A percentile compares a stretch with the other conserved stretches of the same genome.
Evolutionary conservation across 1,140 invertebrate species (phyloP).

Genomic region (Drosophila fuyamai): DNA sequence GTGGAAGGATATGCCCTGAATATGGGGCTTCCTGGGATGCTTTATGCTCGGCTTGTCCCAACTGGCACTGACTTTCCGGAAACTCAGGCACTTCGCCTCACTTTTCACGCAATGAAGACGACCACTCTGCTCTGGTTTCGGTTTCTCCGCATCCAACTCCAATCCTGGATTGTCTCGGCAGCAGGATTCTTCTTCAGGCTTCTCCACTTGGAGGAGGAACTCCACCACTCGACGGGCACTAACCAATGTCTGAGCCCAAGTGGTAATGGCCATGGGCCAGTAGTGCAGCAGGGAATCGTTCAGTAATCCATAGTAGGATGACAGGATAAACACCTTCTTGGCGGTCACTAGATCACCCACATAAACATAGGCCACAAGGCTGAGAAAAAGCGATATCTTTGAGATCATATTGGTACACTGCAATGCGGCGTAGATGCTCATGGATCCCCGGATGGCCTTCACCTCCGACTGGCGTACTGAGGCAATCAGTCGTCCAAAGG

Average conservation of each 20-base stretch:
- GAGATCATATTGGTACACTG: constrained; percentile 86
- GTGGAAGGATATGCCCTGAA: constrained; percentile 85
- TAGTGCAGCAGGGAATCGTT: constrained; percentile 87
- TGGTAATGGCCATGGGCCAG: constrained; percentile 88
- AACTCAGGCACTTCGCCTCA: constrained; percentile 45
- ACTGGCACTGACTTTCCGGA: constrained; percentile 82
- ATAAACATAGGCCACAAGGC: constrained; percentile 87
- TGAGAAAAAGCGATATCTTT: constrained; percentile 88
- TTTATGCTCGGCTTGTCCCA: constrained; percentile 75
- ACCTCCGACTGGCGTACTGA: constrained; percentile 86
- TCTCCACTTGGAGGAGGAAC: constrained; percentile 84
- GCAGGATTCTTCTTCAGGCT: constrained; percentile 33
- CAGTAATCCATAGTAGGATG: constrained; percentile 85
- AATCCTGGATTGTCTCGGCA: constrained; percentile 52
- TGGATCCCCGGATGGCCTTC: constrained; percentile 86
- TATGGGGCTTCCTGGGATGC: constrained; percentile 69
- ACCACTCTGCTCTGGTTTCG: constrained; percentile 20
- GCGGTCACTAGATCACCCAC: constrained; percentile 86
- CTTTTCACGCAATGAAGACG: constrained; percentile 78
- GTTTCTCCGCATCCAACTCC: constrained; percentile 18
- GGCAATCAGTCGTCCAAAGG: constrained; percentile 88
- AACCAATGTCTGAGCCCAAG: constrained; percentile 86
- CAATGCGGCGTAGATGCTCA: constrained; percentile 82
- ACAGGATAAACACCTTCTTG: constrained; percentile 86
- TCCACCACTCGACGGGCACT: constrained; percentile 89